phyloP scores from a whole-genome alignment of 2,888 invertebrate species.

The Cylloceria caligata region DNA sequence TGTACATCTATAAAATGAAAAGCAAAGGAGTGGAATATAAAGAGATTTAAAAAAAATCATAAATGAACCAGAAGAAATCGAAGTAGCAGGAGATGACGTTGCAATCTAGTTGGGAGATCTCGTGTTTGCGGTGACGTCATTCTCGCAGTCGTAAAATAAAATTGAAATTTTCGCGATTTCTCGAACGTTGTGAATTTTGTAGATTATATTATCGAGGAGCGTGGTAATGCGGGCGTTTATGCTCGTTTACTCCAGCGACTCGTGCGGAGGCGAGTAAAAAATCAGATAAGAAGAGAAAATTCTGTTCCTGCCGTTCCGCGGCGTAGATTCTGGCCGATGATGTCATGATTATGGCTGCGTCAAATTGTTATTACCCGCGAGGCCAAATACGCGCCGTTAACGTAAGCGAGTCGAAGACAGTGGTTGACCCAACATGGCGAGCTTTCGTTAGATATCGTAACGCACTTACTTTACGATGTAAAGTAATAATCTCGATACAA shows the following conservation, averaged over 20 bases:
- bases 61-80: conserved; percentile 29
- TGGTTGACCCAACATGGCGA: conserved; percentile 17
- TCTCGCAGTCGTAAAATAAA: conserved; percentile 47
- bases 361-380: conserved; percentile 40
- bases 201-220: conserved; percentile 53
- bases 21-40: conserved; percentile 35
- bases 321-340: conserved; percentile 46
- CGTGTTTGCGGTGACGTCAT: conserved; percentile 49
- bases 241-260: background rate
- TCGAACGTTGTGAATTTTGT: conserved; percentile 54
- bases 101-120: conserved; percentile 44
- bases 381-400: conserved; percentile 14
- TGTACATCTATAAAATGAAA: conserved; percentile 50
- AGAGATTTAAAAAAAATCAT: conserved; percentile 1
- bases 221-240: conserved; percentile 14
- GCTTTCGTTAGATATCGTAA: conserved; percentile 45
- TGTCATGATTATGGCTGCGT: conserved; percentile 47
- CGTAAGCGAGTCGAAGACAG: background rate
- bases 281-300: conserved; percentile 10
- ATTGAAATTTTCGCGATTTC: conserved; percentile 42
- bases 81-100: conserved; percentile 40
- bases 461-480: conserved; percentile 37
- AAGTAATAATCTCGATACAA: conserved; percentile 23
- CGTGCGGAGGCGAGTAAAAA: conserved; percentile 40
- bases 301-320: conserved; percentile 2